Evolutionary conservation across 2,113 vertebrate genomes (phyloP), one percentile per base, ranked within the genome.

Genomic region (Prinia subflava): DNA sequence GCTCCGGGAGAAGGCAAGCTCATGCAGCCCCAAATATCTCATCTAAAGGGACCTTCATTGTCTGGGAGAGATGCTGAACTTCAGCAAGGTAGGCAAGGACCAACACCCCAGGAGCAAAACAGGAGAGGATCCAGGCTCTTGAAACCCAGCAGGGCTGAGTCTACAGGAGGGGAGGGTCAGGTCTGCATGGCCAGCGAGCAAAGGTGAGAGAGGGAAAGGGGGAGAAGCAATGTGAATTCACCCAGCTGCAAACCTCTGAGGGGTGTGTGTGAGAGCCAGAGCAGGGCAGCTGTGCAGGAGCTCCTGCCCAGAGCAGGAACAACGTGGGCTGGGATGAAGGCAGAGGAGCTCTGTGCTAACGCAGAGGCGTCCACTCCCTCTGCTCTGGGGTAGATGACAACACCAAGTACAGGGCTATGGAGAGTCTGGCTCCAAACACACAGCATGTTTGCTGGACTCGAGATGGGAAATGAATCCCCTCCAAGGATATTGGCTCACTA

Each of bases 381-480:
- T 56, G 82, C 42, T 31, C 47, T 0, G 0, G 50, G 25, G 47
- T 16, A 68, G 76, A 74, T 10, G 62, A 74, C 79, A 93, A 82
- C 49, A 28, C 13, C 2, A 42, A 77, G 65, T 1, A 35, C 19
- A 18, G 56, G 76, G 88, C 88, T 70, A 64, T 0, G 1, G 56
- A 77, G 50, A 70, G 37, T 17, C 80, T 13, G 15, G 69, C 83
- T 91, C 90, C 73, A 89, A 93, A 68, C 23, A n/a, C 19, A 30
- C 2, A 15, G 37, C 0, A 3, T 81, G 52, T 62, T 87, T 71
- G 88, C 42, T 89, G 64, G 87, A 60, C 80, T 92, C 4, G 0
- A 84, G 53, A 78, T 87, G 86, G 95, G 93, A 96, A 97, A 89
- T 46, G 56, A 76, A 90, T 87, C 88, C 68, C 60, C 53, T 64